Evolutionary conservation across 2,888 invertebrate genomes (phyloP).

Genomic region (Parnassius mnemosyne): DNA sequence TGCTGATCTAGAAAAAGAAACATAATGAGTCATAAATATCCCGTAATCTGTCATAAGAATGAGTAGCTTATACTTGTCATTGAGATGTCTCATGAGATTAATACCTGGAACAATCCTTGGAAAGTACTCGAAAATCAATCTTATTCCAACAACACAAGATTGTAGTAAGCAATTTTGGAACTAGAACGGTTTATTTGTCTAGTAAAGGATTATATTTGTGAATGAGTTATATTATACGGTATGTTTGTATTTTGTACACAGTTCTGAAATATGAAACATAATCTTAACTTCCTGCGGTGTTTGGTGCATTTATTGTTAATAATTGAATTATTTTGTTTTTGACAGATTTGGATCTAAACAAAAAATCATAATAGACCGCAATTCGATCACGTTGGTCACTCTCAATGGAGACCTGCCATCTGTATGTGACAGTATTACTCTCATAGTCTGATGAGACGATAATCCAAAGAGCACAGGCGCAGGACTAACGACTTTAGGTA

Average conservation of each 20-base stretch:
- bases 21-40: slow-evolving; percentile 66
- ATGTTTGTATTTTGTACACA: slow-evolving; percentile 8
- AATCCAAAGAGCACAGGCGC: no score
- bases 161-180: neutral
- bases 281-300: slow-evolving; percentile 14
- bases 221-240: slow-evolving; percentile 15
- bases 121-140: neutral
- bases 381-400: no score
- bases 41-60: slow-evolving; percentile 59
- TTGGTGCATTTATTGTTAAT: slow-evolving; percentile 4
- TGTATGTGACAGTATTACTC: no score
- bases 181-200: slow-evolving; percentile 16
- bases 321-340: slow-evolving; percentile 6
- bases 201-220: slow-evolving; percentile 22
- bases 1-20: slow-evolving; percentile 44
- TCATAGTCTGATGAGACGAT: no score
- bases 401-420: no score
- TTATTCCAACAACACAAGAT: slow-evolving; percentile 10
- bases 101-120: slow-evolving; percentile 5
- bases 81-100: slow-evolving; percentile 45
- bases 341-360: neutral
- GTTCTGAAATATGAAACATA: slow-evolving; percentile 13
- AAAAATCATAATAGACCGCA: no score
- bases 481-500: no score
- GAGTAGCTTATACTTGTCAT: slow-evolving; percentile 49